phyloP scores from a whole-genome alignment of 1,140 invertebrate species.

The Lucilia sericata region DNA sequence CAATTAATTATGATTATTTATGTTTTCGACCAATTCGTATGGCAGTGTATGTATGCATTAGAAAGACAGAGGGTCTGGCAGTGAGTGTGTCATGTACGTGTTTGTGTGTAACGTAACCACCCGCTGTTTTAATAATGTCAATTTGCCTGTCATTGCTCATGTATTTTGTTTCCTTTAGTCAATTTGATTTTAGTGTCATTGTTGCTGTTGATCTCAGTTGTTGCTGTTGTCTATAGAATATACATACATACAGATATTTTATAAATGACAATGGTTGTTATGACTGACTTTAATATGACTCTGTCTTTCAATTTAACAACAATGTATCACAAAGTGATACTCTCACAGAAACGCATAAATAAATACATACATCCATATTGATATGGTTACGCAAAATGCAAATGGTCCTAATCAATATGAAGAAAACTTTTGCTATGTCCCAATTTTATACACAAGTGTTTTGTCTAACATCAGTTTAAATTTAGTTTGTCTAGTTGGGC shows the following conservation, averaged over 20 bases:
- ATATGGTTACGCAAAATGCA: too few species aligned
- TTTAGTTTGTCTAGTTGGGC: too few species aligned
- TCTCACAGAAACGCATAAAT: neutral
- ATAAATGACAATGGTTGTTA: conserved; percentile 43
- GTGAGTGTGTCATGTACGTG: too few species aligned
- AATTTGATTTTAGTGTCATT: conserved; percentile 20
- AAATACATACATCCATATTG: too few species aligned
- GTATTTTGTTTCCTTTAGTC: conserved; percentile 26
- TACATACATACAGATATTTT: neutral
- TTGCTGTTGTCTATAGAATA: neutral
- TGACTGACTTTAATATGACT: conserved; percentile 43
- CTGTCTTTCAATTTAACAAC: conserved; percentile 22
- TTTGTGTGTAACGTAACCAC: conserved; percentile 26
- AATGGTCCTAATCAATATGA: too few species aligned
- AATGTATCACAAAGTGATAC: neutral
- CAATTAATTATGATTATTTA: conserved; percentile 21
- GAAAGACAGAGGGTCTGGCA: too few species aligned
- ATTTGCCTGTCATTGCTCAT: conserved; percentile 49
- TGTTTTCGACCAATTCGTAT: too few species aligned
- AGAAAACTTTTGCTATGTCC: too few species aligned
- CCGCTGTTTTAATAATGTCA: conserved; percentile 51
- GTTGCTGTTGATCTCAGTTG: conserved; percentile 18
- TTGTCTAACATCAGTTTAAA: too few species aligned
- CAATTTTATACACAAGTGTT: too few species aligned
- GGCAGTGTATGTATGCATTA: too few species aligned